Evolutionary conservation across 92 coral and sea anemone species (phyloP).

Genomic region (Heteractis magnifica): DNA sequence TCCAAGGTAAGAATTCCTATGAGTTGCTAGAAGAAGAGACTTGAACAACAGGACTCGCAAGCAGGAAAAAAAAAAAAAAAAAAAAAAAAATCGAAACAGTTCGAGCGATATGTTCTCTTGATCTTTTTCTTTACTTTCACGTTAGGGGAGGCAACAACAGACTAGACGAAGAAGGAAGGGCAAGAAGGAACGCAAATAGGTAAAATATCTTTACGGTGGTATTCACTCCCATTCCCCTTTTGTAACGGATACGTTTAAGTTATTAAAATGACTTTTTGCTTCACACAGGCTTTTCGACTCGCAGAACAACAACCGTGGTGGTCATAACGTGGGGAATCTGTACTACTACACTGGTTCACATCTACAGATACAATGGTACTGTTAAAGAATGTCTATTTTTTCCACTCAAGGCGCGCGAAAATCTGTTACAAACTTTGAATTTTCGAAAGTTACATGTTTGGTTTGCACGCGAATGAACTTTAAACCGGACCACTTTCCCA

Average conservation of each 20-base stretch:
- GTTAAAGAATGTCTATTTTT: no score
- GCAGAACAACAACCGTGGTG: conserved; percentile 45
- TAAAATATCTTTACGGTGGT: neutral
- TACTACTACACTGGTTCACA: conserved; percentile 35
- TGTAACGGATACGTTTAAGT: neutral
- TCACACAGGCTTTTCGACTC: conserved; percentile 34
- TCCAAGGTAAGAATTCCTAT: conserved; percentile 5
- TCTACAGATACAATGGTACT: conserved; percentile 34
- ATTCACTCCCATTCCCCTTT: neutral
- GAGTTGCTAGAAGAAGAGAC: conserved; percentile 26
- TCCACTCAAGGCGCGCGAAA: neutral
- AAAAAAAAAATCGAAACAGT: no score
- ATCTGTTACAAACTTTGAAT: neutral
- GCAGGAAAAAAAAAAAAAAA: no score
- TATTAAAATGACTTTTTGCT: neutral
- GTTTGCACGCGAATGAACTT: neutral
- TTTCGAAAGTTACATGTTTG: no score
- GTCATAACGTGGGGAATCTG: conserved; percentile 34
- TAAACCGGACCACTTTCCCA: no score
- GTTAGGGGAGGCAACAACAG: conserved; percentile 68
- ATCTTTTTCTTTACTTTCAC: neutral
- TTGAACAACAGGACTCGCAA: conserved; percentile 13
- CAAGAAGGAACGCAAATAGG: conserved; percentile 40
- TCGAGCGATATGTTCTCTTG: neutral
- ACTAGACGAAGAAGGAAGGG: conserved; percentile 24